Evolutionary conservation across 2,797 vertebrate genomes (phyloP).

Genomic region (Ctenosaura bakeri): DNA sequence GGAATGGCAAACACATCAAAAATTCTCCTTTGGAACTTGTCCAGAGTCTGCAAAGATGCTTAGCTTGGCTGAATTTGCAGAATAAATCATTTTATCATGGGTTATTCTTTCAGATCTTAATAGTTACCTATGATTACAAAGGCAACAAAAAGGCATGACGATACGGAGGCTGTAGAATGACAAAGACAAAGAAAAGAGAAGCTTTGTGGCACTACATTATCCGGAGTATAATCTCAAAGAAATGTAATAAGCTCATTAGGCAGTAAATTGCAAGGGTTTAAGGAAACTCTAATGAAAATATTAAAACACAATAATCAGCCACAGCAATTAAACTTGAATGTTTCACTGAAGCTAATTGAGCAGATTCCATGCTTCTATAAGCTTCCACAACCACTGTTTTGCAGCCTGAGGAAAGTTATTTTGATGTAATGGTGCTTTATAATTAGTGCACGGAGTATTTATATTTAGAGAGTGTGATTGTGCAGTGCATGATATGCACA

Average conservation of each 20-base stretch:
- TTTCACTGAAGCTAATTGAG: constrained; percentile 33
- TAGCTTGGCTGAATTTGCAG: not conserved
- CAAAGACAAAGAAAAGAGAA: constrained; percentile 30
- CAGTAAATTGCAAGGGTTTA: constrained; percentile 56
- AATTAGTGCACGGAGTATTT: not conserved
- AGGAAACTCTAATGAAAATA: constrained; percentile 49
- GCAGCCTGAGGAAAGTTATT: not conserved
- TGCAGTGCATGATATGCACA: not conserved
- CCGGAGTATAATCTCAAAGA: constrained; percentile 20
- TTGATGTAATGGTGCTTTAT: not conserved
- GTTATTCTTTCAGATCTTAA: not conserved
- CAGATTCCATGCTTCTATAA: constrained; percentile 1
- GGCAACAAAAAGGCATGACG: constrained; percentile 4
- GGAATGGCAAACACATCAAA: not conserved
- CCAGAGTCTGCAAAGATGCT: not conserved
- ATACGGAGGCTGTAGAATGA: constrained; percentile 16
- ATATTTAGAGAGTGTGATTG: not conserved
- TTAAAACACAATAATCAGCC: constrained; percentile 25
- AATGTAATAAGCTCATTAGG: constrained; percentile 55
- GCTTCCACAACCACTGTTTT: not conserved
- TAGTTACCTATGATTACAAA: not conserved
- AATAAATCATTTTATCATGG: not conserved
- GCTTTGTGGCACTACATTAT: constrained; percentile 11
- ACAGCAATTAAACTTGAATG: constrained; percentile 35
- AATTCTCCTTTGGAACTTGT: not conserved